A percentile compares a stretch with the other conserved stretches of the same genome.
These are phyloP conservation scores for Protophormia terraenovae DNA, from an alignment of 2,888 invertebrate genomes.

Conservation along the genomic window DNA sequence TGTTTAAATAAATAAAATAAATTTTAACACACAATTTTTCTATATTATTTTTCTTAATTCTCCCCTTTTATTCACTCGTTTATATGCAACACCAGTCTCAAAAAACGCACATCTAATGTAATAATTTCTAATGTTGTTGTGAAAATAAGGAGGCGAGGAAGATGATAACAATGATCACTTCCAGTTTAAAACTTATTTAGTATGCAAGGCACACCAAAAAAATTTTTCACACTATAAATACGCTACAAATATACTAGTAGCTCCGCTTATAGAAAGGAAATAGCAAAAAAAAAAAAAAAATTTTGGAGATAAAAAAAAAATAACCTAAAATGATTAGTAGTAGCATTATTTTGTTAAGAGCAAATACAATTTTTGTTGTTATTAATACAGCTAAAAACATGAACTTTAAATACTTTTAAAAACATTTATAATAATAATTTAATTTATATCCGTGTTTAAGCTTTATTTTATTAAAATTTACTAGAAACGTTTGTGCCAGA, in stretches of 20 bases:
- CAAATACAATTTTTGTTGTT: neutral
- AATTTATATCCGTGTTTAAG: neutral
- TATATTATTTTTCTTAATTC: neutral
- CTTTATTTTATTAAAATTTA: neutral
- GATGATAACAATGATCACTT: neutral
- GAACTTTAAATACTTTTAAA: neutral
- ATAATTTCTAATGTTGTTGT: neutral
- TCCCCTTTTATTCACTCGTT: slow-evolving; percentile 22
- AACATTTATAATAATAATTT: neutral
- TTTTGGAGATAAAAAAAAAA: neutral
- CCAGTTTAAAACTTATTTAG: slow-evolving; percentile 16
- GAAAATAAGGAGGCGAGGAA: neutral
- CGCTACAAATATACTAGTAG: neutral
- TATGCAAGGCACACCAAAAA: slow-evolving; percentile 47
- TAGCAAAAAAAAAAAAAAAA: neutral
- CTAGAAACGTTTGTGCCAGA: neutral
- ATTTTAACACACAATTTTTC: neutral
- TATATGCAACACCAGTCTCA: neutral
- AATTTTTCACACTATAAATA: slow-evolving; percentile 50
- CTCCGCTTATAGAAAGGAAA: slow-evolving; percentile 20
- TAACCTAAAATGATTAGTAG: neutral
- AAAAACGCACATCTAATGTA: neutral
- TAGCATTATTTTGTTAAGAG: neutral
- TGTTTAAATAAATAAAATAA: neutral
- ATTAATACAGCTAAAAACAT: neutral